phyloP scores from a whole-genome alignment of 2,113 vertebrate species.

The Ceuthmochares aereus region DNA sequence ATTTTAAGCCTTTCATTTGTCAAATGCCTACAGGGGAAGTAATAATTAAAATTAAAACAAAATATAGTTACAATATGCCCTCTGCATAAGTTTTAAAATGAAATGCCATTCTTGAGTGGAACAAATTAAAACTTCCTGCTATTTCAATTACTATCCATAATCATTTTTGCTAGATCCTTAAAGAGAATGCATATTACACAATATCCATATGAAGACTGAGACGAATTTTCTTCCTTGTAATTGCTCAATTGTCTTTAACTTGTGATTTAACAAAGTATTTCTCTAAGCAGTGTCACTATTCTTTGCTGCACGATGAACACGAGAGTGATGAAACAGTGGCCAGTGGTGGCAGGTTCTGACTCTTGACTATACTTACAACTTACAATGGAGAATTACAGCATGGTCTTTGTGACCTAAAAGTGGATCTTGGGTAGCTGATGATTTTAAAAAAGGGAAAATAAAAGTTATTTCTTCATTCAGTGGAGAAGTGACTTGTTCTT shows the following conservation, averaged over 20 bases:
- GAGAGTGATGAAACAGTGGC: background rate
- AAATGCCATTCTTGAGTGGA: background rate
- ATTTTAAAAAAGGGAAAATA: background rate
- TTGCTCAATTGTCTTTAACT: background rate
- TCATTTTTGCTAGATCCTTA: background rate
- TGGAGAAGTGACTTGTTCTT: background rate
- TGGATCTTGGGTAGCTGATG: background rate
- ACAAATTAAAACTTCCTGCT: background rate
- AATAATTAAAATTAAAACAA: constrained; percentile 27
- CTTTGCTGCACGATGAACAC: background rate
- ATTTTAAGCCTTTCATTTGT: constrained; percentile 25
- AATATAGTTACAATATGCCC: background rate
- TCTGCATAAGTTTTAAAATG: background rate
- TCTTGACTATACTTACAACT: background rate
- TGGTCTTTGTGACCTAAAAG: background rate
- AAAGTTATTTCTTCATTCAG: background rate
- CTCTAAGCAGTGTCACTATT: background rate
- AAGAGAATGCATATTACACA: background rate
- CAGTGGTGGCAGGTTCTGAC: background rate
- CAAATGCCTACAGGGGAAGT: constrained; percentile 18
- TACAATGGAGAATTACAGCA: background rate
- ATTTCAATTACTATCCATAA: background rate
- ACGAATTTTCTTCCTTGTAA: background rate
- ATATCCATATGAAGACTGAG: background rate
- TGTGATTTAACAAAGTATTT: background rate